Percentiles rank a stretch among this genome's conserved stretches.
phyloP scores from a whole-genome alignment of 2,113 vertebrate genomes.

The Gorilla gorilla region DNA sequence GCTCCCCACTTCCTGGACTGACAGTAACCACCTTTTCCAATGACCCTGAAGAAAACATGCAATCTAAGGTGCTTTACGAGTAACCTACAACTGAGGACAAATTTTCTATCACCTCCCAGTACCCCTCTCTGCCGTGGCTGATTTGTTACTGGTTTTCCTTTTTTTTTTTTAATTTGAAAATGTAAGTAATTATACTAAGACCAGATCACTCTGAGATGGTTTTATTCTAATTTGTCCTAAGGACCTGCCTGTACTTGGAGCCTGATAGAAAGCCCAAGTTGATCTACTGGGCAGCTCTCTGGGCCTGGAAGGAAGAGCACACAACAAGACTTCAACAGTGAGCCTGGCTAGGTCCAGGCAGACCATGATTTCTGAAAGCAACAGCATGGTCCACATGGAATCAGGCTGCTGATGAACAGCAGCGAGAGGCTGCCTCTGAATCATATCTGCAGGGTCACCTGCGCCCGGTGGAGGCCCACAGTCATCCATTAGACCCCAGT shows the following conservation, averaged over 20 bases:
- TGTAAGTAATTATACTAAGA: not conserved
- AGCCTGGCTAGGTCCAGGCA: not conserved
- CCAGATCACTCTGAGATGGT: not conserved
- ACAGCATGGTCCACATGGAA: accelerated
- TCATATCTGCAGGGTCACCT: not conserved
- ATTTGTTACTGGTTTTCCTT: not conserved
- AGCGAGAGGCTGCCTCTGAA: not conserved
- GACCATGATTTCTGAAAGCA: not conserved
- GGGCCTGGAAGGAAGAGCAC: not conserved
- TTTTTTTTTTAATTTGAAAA: not conserved
- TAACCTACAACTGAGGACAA: not conserved
- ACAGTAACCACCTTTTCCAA: not conserved
- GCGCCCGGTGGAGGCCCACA: not conserved
- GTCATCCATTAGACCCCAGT: not conserved
- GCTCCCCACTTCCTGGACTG: not conserved
- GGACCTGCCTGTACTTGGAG: not conserved
- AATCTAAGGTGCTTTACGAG: not conserved
- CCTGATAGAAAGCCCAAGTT: not conserved
- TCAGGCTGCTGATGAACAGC: not conserved
- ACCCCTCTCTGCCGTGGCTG: not conserved
- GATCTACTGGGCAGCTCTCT: not conserved
- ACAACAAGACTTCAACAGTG: not conserved
- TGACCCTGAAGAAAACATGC: not conserved
- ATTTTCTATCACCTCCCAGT: not conserved
- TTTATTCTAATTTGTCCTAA: not conserved